phyloP scores from a whole-genome alignment of 2,113 vertebrate genomes.

The Pycnonotus jocosus region DNA sequence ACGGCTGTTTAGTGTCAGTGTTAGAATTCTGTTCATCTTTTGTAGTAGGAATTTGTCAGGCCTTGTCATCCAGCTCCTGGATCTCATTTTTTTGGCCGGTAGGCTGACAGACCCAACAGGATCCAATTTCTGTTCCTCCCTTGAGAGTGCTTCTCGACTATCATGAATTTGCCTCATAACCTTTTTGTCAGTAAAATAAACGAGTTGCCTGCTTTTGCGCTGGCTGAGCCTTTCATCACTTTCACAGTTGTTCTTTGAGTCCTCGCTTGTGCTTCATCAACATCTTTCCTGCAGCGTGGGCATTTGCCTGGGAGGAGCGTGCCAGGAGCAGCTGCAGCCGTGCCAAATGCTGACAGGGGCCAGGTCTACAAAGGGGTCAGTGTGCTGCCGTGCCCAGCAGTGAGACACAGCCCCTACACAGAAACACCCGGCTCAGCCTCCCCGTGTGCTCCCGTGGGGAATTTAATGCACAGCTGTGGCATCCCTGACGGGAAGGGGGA shows the following conservation, averaged over 20 bases:
- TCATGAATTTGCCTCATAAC: background rate
- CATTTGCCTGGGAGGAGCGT: background rate
- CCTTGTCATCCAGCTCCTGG: background rate
- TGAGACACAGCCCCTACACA: background rate
- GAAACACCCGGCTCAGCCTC: background rate
- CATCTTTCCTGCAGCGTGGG: background rate
- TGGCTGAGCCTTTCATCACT: background rate
- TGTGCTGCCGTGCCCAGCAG: background rate
- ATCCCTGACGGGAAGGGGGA: background rate
- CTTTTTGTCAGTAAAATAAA: background rate
- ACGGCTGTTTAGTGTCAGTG: accelerated
- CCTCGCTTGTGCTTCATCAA: background rate
- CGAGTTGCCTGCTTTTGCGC: background rate
- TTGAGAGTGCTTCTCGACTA: background rate
- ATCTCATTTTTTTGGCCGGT: background rate
- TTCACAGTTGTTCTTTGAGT: background rate
- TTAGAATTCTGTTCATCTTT: background rate
- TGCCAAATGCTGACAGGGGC: background rate
- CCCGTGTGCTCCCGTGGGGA: background rate
- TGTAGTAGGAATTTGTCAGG: background rate
- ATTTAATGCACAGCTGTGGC: background rate
- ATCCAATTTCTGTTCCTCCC: background rate
- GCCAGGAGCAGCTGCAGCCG: background rate
- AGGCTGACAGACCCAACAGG: background rate
- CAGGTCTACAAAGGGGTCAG: background rate